Evolutionary conservation across 2,113 vertebrate genomes (phyloP).

Genomic region (Psilopogon haemacephalus): DNA sequence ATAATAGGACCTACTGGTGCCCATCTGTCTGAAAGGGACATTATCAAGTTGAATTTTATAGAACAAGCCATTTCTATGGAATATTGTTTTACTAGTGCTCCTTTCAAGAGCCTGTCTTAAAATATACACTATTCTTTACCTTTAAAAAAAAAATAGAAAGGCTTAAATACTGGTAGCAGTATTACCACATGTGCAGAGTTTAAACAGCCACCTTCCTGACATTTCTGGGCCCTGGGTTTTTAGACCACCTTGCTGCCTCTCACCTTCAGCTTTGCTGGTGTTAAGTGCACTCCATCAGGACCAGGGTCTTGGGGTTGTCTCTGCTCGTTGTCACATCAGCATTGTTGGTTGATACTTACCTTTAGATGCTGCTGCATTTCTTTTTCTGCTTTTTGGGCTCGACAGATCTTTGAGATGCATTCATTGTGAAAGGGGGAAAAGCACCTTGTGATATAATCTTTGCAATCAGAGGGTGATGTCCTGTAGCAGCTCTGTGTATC

Average conservation of each 20-base stretch:
- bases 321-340: neutral
- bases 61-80: neutral
- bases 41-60: neutral
- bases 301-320: neutral
- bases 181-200: neutral
- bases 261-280: neutral
- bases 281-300: neutral
- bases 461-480: neutral
- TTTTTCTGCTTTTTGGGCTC: neutral
- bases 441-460: neutral
- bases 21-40: neutral
- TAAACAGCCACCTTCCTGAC: neutral
- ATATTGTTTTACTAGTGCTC: neutral
- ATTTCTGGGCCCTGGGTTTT: neutral
- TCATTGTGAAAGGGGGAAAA: neutral
- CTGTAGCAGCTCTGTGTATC: neutral
- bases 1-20: neutral
- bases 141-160: too few relatives aligned
- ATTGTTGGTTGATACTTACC: rapidly evolving
- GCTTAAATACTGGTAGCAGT: rapidly evolving
- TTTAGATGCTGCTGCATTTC: neutral
- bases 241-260: neutral
- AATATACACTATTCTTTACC: rapidly evolving
- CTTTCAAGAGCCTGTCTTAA: neutral
- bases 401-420: neutral